These are phyloP conservation scores for Galemys pyrenaicus DNA, from an alignment of 2,113 vertebrate species.

Conservation along the genomic window DNA sequence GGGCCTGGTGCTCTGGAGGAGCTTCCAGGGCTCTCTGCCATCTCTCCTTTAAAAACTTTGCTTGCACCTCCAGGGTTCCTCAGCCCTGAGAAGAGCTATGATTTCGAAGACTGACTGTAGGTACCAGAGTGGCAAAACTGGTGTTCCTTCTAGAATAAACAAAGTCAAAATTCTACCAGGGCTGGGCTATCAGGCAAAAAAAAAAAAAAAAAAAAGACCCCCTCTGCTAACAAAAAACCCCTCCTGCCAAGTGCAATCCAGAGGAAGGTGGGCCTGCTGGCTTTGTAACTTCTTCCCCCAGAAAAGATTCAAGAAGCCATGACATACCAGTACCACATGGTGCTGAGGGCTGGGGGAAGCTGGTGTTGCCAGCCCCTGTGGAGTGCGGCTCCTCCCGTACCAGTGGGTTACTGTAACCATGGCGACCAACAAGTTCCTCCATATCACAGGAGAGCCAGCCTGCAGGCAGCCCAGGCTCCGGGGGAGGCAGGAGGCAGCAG, in stretches of 20 bases:
- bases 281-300: conserved; percentile 56
- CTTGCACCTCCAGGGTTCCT: not conserved
- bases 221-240: not conserved
- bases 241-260: not conserved
- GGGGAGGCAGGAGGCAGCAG: conserved; percentile 67
- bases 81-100: not conserved
- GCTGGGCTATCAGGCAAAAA: conserved; percentile 14
- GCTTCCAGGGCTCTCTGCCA: not conserved
- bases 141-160: conserved; percentile 17
- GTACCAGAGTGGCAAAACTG: not conserved
- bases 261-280: not conserved
- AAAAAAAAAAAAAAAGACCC: conserved; percentile 36
- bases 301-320: conserved; percentile 11
- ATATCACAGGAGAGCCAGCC: conserved; percentile 67
- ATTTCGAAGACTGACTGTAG: not conserved
- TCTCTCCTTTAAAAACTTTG: not conserved
- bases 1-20: not conserved
- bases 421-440: conserved; percentile 77
- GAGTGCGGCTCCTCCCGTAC: conserved; percentile 52
- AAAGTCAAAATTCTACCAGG: not conserved
- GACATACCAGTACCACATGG: conserved; percentile 55
- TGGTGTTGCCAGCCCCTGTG: conserved; percentile 51
- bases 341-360: conserved; percentile 59
- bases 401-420: conserved; percentile 81
- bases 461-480: conserved; percentile 70